Percentiles rank a stretch among this genome's conserved stretches.
Evolutionary conservation across 2,888 invertebrate species (phyloP).

Genomic region (Drosophila anomelani): DNA sequence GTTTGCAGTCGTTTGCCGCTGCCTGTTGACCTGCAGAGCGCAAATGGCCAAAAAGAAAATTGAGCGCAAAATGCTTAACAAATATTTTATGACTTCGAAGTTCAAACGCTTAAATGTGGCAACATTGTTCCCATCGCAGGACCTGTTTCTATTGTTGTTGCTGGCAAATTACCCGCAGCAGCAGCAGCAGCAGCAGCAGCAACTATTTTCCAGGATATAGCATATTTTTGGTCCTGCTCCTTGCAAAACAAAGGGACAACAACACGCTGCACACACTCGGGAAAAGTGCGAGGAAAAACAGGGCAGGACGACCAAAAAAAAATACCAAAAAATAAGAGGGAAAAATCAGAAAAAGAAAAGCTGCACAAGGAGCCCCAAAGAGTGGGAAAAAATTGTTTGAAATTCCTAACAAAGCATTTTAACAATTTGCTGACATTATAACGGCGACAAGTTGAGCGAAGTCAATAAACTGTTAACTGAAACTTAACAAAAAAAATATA

Average conservation of each 20-base stretch:
- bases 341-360: conserved; percentile 4
- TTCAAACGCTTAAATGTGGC: conserved; percentile 77
- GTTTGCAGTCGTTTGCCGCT: conserved; percentile 24
- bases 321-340: neutral
- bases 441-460: conserved; percentile 77
- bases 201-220: conserved; percentile 41
- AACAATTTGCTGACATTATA: conserved; percentile 80
- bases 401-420: conserved; percentile 79
- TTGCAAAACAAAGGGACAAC: conserved; percentile 38
- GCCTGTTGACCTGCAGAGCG: conserved; percentile 68
- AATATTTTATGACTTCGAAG: conserved; percentile 76
- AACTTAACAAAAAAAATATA: conserved; percentile 31
- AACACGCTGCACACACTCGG: conserved; percentile 15
- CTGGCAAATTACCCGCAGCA: conserved; percentile 72
- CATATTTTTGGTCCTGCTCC: conserved; percentile 48
- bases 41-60: conserved; percentile 71
- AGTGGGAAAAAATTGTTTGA: conserved; percentile 73
- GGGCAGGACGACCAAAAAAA: neutral
- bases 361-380: conserved; percentile 29
- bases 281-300: conserved; percentile 5
- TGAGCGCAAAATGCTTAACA: conserved; percentile 79
- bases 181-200: conserved; percentile 34
- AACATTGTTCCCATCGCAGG: conserved; percentile 51
- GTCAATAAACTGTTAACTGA: conserved; percentile 79
- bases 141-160: conserved; percentile 51